Conservation (phyloP, 2,888 invertebrate genomes). For the Matsumyia berberina region DNA sequence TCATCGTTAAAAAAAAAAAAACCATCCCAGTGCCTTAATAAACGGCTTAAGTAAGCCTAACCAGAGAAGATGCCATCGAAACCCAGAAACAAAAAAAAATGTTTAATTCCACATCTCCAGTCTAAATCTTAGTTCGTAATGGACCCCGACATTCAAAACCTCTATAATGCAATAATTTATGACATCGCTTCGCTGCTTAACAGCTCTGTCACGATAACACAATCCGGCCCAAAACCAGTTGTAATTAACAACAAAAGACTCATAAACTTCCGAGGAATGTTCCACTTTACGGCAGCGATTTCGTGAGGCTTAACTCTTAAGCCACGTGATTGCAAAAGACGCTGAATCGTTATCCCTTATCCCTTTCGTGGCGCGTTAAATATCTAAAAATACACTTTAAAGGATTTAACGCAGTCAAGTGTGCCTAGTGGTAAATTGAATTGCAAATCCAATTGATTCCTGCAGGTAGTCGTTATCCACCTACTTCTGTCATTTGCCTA, state of each 20-base stretch:
- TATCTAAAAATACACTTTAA: not conserved
- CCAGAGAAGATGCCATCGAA: too few relatives aligned
- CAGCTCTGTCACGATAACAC: conserved; percentile 43
- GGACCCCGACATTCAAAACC: not conserved
- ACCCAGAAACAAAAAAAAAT: too few relatives aligned
- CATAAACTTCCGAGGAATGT: conserved; percentile 44
- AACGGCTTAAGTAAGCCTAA: too few relatives aligned
- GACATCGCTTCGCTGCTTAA: conserved; percentile 27
- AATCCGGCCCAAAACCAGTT: conserved; percentile 46
- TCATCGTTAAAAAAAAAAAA: too few relatives aligned
- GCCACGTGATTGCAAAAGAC: not conserved
- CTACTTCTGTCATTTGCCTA: not conserved
- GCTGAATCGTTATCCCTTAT: not conserved
- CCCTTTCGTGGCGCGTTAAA: not conserved
- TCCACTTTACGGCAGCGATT: conserved; percentile 25
- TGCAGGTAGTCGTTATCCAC: not conserved
- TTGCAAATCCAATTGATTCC: conserved; percentile 16
- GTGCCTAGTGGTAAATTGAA: conserved; percentile 4
- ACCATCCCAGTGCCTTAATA: too few relatives aligned
- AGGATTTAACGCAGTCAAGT: conserved; percentile 8
- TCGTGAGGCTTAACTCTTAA: not conserved
- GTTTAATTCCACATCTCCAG: too few relatives aligned
- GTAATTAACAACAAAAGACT: conserved; percentile 49
- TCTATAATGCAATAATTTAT: conserved; percentile 32
- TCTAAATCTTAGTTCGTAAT: not conserved